Evolutionary conservation across 1,140 invertebrate genomes (phyloP), one percentile per base, ranked within the genome.

Genomic region (Euura lappo): DNA sequence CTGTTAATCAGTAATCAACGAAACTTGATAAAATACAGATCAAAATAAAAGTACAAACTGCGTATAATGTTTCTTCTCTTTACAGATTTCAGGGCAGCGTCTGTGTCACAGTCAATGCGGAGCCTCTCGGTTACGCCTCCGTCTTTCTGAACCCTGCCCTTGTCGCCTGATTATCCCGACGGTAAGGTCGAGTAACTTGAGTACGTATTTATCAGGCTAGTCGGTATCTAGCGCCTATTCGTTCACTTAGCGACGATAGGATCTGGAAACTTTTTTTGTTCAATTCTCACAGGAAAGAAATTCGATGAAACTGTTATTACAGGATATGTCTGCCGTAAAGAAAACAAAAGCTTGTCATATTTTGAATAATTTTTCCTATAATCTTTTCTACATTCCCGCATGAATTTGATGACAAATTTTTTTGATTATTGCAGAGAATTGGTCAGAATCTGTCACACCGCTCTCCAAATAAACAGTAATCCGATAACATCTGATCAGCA

Each of bases 61-160:
- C 28, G 28, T 28, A 28, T 28, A 28, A 28, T 28, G 28, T 28
- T 28, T 28, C 28, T 28, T 28, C 28, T 28, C 28, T 28, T 28
- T 28, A 28, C 88, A 92, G 93, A 77, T 88, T 98, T 45, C 96
- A 98, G 88, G 95, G 96, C 72, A 94, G 93, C 82, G 93, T 98
- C 73, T 96, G 95, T 82, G 95, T 97, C 7, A 96, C 97, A 84
- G 97, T 98, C 0, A 97, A 98, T 88, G 96, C 96, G n/a, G 97
- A 97, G 45, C 97, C 97, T 2, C 85, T 98, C 67, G 96, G 96
- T 3, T 98, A 98, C 87, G 97, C 97, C 1, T 92, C 93, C 79
- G 96, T 94, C 4, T 98, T 98, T 87, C 88, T 98, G 1, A 93
- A 95, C 85, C 92, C 93, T 7, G 89, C 91, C 28, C 44, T 82